Percentiles rank a stretch among this genome's conserved stretches.
Conservation (phyloP, 2,888 invertebrate species). For the Drosophila histrio region DNA sequence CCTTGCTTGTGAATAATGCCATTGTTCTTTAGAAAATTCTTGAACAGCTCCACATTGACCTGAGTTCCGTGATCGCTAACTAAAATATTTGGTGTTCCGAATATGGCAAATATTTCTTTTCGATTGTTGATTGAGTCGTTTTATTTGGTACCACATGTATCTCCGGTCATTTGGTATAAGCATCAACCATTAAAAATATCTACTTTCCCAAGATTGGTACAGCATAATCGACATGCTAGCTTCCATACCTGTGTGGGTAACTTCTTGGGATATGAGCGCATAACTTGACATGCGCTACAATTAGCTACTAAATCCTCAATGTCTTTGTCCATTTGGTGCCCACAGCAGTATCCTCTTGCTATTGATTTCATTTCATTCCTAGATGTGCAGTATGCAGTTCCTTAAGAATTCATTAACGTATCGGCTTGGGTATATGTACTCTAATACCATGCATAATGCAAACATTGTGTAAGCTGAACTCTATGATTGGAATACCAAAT, state of each 20-base stretch:
- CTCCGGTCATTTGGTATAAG: neutral
- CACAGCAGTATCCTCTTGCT: neutral
- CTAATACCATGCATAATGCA: neutral
- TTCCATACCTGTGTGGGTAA: neutral
- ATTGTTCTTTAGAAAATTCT: neutral
- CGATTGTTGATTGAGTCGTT: neutral
- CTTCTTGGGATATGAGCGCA: neutral
- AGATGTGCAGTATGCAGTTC: neutral
- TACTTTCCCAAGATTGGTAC: neutral
- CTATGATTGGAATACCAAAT: neutral
- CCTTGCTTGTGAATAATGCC: neutral
- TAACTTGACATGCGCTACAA: no score
- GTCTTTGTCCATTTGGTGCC: neutral
- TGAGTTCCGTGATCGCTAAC: neutral
- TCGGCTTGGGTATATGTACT: neutral
- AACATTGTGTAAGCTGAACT: neutral
- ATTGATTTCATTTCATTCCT: neutral
- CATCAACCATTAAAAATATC: neutral
- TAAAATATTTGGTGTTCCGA: neutral
- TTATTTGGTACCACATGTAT: neutral
- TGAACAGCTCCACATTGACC: neutral
- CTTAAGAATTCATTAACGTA: neutral
- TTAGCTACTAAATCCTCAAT: neutral
- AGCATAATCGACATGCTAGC: neutral
- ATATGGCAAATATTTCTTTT: neutral